Evolutionary conservation across 2,113 vertebrate species (phyloP), one percentile per base, ranked within the genome.

Genomic region (Psilopogon haemacephalus): DNA sequence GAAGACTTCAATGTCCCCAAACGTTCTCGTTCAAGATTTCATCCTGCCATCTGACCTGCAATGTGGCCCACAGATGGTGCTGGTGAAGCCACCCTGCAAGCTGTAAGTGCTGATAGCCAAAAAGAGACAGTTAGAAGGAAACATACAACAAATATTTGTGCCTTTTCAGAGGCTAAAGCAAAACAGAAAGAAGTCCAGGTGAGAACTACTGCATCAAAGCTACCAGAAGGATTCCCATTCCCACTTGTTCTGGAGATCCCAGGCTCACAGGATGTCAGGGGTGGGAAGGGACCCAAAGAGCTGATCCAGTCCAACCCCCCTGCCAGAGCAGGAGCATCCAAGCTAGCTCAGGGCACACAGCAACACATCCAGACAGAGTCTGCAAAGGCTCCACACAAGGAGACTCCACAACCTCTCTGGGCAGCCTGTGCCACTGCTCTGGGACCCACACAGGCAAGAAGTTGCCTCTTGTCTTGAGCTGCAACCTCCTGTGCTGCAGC

Each of bases 1-100:
- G 76, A 86, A 95, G 85, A 83, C 71, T 93, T 87, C 67, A 70
- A 63, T 59, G 75, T 94, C 76, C 85, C 60, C 37, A 93, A 89
- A 94, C 0, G 6, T 87, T 94, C 59, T 65, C 56, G 69, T 91
- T 93, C 68, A 87, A 85, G 63, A 89, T 89, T 96, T 89, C 80
- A 89, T 83, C 78, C 75, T 87, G 71, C 89, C 94, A 95, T 91
- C 91, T 94, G 94, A 96, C 94, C 74, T 37, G 42, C 93, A 94
- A 91, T 94, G 93, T 85, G 89, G 91, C 59, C 90, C 78, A 85
- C 94, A 96, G 95, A 95, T 91, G 94, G 91, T 75, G 79, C 35
- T 82, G 67, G 84, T 72, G 30, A 94, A 95, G 79, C 63, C 54
- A 63, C 32, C 13, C 63, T 79, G 44, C 55, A 73, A 76, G 87